Base-by-base conservation (phyloP, 2,888 invertebrate genomes). In the Habrosyne pyritoides region DNA sequence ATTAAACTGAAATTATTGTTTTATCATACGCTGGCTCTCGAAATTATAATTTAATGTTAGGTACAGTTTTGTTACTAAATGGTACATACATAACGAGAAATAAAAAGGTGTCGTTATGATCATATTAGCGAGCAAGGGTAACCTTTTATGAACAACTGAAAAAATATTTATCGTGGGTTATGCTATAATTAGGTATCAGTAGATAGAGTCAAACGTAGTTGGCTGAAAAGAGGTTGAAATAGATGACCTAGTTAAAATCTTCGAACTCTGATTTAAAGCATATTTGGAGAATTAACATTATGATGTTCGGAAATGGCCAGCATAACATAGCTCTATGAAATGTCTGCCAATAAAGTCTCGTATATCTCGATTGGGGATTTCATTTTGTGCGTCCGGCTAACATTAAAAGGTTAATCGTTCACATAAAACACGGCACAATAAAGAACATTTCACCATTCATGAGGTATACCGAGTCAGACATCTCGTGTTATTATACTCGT, bases 401-500 rank as follows among this genome's bases (percentile, higher is more conserved):
- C 83, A 88, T 86, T 87, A 89, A 89, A 91, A 91, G 91, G 90
- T 91, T 91, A 91, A 91, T 91, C 89, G 91, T 90, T 89, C 84
- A 74, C 89, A 91, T 91, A 90, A 91, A 91, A 88, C 87, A 87
- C 80, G 83, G 85, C 77, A 90, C 89, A 91, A 91, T 91, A 89
- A 89, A 89, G 90, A 87, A 85, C 84, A 77, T 84, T 87, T 83
- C 82, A 80, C 85, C 83, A 87, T 90, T 90, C 89, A 86, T 77
- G 84, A 85, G 84, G 79, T 86, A 76, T 82, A 83, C 82, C 81
- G 82, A 87, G 85, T 87, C 90, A 88, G 87, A 90, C 87, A 90
- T 91, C 91, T 92, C 89, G 69, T 87, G 91, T 91, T 91, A 91
- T 91, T 90, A 90, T 89, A 86, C 86, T 88, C 91, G 89, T 92